Evolutionary conservation across 2,113 vertebrate species (phyloP).

Genomic region (Falco punctatus): DNA sequence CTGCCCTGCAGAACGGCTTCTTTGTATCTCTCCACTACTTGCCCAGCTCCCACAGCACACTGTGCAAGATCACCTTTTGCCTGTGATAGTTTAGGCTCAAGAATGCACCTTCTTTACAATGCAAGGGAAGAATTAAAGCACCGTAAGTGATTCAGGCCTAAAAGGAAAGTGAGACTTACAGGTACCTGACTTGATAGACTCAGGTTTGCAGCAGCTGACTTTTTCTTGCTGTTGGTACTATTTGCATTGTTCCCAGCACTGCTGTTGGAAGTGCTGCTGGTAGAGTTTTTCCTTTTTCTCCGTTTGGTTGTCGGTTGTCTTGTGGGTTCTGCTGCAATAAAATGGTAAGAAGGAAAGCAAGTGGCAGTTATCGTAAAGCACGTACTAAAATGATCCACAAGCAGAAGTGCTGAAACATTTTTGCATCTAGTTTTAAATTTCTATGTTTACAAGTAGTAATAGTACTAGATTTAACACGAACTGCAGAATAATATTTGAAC

Average conservation of each 20-base stretch:
- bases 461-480: background rate
- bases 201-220: conserved; percentile 91
- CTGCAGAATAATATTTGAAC: background rate
- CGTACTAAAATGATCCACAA: background rate
- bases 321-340: conserved; percentile 90
- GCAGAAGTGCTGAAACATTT: background rate
- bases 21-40: background rate
- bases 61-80: background rate
- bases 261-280: conserved; percentile 95
- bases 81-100: conserved; percentile 37
- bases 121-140: conserved; percentile 2
- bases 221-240: conserved; percentile 89
- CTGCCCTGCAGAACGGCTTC: background rate
- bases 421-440: background rate
- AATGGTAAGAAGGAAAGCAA: conserved; percentile 67
- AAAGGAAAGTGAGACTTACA: conserved; percentile 95
- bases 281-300: conserved; percentile 99
- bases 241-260: conserved; percentile 86
- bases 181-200: conserved; percentile 99
- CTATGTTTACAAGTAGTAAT: background rate
- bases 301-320: conserved; percentile 95
- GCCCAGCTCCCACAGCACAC: background rate
- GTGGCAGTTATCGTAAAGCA: background rate
- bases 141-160: conserved; percentile 53
- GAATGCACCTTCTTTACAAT: conserved; percentile 67